phyloP scores from a whole-genome alignment of 2,888 invertebrate genomes.

The Gortyna flavago region DNA sequence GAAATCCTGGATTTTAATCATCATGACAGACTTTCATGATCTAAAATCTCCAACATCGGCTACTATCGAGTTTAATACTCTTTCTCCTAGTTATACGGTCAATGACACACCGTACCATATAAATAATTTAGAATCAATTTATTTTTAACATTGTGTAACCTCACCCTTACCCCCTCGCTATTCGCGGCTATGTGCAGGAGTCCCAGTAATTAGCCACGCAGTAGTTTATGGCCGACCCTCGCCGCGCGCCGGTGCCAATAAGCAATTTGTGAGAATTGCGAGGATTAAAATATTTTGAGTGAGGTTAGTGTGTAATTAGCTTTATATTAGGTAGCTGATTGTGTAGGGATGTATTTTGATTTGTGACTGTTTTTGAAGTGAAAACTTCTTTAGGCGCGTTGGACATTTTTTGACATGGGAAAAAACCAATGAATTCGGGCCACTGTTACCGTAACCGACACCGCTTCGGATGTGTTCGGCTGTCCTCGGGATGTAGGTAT shows the following conservation, averaged over 20 bases:
- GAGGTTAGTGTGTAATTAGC: constrained; percentile 14
- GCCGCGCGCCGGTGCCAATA: constrained; percentile 57
- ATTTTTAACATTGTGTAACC: constrained; percentile 34
- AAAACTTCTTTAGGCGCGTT: too few relatives aligned
- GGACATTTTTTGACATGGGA: too few relatives aligned
- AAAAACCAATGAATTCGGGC: too few relatives aligned
- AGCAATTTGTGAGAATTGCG: constrained; percentile 59
- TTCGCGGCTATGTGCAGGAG: constrained; percentile 67
- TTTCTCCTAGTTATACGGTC: too few relatives aligned
- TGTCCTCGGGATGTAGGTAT: too few relatives aligned
- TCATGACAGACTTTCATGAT: not conserved
- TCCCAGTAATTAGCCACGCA: constrained; percentile 71
- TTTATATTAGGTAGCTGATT: not conserved
- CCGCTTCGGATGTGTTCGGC: too few relatives aligned
- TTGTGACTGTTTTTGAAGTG: not conserved
- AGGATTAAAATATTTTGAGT: constrained; percentile 54
- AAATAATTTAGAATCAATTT: constrained; percentile 6
- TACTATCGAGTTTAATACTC: too few relatives aligned
- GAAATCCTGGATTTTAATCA: too few relatives aligned
- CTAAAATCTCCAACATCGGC: not conserved
- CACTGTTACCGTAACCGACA: too few relatives aligned
- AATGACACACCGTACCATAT: not conserved
- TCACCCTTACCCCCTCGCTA: constrained; percentile 54
- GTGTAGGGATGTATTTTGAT: not conserved
- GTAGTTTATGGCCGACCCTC: constrained; percentile 71